Evolutionary conservation across 2,113 vertebrate species (phyloP).

Genomic region (Leptobrachium leishanense): DNA sequence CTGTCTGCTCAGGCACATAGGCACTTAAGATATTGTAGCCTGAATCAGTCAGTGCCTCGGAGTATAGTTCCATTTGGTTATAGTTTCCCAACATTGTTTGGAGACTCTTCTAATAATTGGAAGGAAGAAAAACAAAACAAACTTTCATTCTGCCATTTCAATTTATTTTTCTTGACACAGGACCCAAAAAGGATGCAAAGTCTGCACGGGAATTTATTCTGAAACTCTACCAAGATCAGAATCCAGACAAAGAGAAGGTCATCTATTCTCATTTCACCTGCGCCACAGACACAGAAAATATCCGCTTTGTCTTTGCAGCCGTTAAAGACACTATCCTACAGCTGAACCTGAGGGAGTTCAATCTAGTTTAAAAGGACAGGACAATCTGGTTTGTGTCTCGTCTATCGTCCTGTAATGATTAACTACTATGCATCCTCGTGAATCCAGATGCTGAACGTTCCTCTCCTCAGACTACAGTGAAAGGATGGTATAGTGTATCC

Average conservation of each 20-base stretch:
- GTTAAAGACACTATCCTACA: constrained; percentile 89
- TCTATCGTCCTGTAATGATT: constrained; percentile 10
- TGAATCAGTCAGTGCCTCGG: too few species aligned
- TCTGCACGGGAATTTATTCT: constrained; percentile 83
- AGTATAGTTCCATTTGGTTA: too few species aligned
- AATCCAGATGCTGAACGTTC: not conserved
- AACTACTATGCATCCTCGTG: not conserved
- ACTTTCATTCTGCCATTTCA: not conserved
- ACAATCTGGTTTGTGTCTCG: constrained; percentile 7
- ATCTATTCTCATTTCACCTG: constrained; percentile 86
- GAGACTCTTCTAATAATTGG: too few species aligned
- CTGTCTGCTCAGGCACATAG: too few species aligned
- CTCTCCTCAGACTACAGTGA: constrained; percentile 17
- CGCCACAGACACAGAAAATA: constrained; percentile 88
- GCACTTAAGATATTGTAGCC: too few species aligned
- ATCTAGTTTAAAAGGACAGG: constrained; percentile 68
- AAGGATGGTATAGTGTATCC: constrained; percentile 18
- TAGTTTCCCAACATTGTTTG: too few species aligned
- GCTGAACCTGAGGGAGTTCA: constrained; percentile 82
- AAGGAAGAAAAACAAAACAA: too few species aligned
- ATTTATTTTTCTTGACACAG: constrained; percentile 55
- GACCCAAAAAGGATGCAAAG: constrained; percentile 74
- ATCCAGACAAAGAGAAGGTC: constrained; percentile 80
- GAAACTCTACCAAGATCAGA: constrained; percentile 84
- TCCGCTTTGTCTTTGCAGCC: constrained; percentile 79